These are phyloP conservation scores for Hepsetus odoe DNA, from an alignment of 2,113 vertebrate species.

Conservation along the genomic window DNA sequence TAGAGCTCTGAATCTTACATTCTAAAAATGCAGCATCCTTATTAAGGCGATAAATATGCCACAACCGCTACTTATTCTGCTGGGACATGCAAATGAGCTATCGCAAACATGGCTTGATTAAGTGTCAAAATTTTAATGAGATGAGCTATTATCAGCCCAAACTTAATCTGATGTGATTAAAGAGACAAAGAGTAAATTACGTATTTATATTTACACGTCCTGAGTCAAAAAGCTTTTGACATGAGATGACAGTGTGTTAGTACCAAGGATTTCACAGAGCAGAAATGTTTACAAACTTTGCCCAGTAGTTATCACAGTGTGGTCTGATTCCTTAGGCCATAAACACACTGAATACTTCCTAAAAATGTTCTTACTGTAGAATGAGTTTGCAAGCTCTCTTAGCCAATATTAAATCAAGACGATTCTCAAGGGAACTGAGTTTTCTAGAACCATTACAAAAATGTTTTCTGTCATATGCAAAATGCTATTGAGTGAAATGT, in stretches of 20 bases:
- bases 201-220: slow-evolving; percentile 44
- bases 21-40: slow-evolving; percentile 31
- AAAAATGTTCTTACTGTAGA: slow-evolving; percentile 35
- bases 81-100: slow-evolving; percentile 49
- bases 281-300: slow-evolving; percentile 21
- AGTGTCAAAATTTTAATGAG: slow-evolving; percentile 59
- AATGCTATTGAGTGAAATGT: background rate
- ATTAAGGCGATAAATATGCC: slow-evolving; percentile 57
- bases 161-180: slow-evolving; percentile 50
- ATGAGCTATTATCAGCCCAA: slow-evolving; percentile 55
- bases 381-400: slow-evolving; percentile 38
- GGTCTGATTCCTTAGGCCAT: slow-evolving; percentile 28
- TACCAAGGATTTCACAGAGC: slow-evolving; percentile 30
- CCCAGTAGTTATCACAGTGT: background rate
- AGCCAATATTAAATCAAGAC: slow-evolving; percentile 31
- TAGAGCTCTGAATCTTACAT: slow-evolving; percentile 17
- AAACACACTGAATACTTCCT: slow-evolving; percentile 38
- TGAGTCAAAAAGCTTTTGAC: slow-evolving; percentile 27
- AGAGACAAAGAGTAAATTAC: slow-evolving; percentile 42
- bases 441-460: background rate
- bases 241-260: slow-evolving; percentile 17
- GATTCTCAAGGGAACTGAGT: slow-evolving; percentile 8
- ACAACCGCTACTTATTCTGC: slow-evolving; percentile 31
- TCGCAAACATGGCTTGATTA: slow-evolving; percentile 55
- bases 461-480: background rate